Evolutionary conservation across 1,140 invertebrate species (phyloP), one percentile per base, ranked within the genome.

Genomic region (Lanistes nyassanus): DNA sequence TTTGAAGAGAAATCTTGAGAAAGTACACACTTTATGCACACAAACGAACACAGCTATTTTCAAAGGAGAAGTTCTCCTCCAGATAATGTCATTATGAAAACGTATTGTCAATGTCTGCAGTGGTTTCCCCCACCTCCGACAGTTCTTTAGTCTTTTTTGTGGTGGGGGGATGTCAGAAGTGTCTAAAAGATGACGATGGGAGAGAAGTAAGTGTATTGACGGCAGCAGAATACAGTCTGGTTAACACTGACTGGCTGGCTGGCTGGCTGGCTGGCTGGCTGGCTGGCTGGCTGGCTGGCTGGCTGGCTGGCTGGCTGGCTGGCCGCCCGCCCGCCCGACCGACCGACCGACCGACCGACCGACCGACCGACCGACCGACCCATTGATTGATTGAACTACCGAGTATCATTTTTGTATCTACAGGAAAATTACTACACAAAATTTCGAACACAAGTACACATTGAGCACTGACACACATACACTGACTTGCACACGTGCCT

Each of bases 261-360:
- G 60, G 31, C 60, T 64, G 60, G 31, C 60, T 19, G 11, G 16
- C 60, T 64, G 11, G 16, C 11, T 64, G 11, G 16, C 60, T 64
- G 60, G 16, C 60, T 64, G 60, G 31, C 60, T 64, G 60, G 31
- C 60, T 64, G 60, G 31, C 60, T 64, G 60, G 31, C 60, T 64
- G 11, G 31, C 60, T 64, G 60, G 31, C n/a, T n/a, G n/a, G n/a
- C n/a, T n/a, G n/a, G n/a, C n/a, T n/a, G n/a, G n/a, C n/a, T n/a
- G n/a, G n/a, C n/a, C n/a, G n/a, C n/a, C n/a, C n/a, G n/a, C n/a
- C n/a, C n/a, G n/a, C n/a, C n/a, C n/a, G n/a, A n/a, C n/a, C n/a
- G n/a, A n/a, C n/a, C n/a, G n/a, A n/a, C n/a, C n/a, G n/a, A n/a
- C n/a, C n/a, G n/a, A n/a, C 26, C 37, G 11, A 34, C 60, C 37